phyloP scores from a whole-genome alignment of 2,888 invertebrate genomes.

The Meloe dianella region DNA sequence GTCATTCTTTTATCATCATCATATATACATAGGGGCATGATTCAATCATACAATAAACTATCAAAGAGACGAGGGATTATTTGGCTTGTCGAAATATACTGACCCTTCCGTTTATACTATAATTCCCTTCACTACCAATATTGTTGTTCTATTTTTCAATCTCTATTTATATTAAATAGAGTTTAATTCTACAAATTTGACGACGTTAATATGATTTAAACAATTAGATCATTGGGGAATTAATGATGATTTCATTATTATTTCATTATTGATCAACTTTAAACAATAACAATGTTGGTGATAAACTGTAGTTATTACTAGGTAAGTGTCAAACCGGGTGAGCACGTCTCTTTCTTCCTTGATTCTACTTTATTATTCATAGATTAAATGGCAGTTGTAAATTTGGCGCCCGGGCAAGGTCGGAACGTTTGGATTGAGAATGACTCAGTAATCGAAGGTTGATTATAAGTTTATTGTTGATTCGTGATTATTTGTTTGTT shows the following conservation, averaged over 20 bases:
- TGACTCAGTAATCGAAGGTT: no score
- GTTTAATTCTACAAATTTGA: conserved; percentile 15
- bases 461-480: no score
- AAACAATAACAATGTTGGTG: no score
- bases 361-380: no score
- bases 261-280: no score
- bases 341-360: no score
- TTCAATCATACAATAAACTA: conserved; percentile 42
- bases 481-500: no score
- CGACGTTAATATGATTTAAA: conserved; percentile 13
- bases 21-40: conserved; percentile 35
- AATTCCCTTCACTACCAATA: background rate
- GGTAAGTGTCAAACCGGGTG: no score
- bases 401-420: no score
- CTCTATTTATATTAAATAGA: background rate
- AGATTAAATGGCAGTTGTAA: no score
- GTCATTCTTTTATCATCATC: conserved; percentile 41
- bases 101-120: conserved; percentile 37
- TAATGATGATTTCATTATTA: conserved; percentile 6
- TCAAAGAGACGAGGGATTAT: conserved; percentile 4
- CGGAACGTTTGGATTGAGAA: no score
- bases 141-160: background rate
- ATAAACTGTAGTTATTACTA: no score
- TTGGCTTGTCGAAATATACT: conserved; percentile 29
- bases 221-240: conserved; percentile 6